A percentile compares a stretch with the other conserved stretches of the same genome.
Evolutionary conservation across 2,113 vertebrate genomes (phyloP).

Genomic region (Trogon melanurus): DNA sequence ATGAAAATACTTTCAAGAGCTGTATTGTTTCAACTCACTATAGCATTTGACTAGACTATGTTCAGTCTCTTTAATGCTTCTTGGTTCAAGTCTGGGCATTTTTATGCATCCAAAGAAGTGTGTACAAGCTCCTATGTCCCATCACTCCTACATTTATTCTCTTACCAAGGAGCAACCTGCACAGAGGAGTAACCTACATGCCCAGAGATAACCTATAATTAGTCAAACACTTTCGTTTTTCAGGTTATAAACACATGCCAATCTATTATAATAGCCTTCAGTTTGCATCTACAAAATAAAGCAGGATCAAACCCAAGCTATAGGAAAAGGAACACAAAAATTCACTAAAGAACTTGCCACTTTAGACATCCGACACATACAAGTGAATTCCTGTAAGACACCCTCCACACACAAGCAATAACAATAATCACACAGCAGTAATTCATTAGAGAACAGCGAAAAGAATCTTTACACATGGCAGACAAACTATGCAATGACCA

Average conservation of each 20-base stretch:
- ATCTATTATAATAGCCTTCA: not conserved
- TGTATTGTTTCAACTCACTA: not conserved
- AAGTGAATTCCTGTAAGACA: not conserved
- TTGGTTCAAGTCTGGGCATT: not conserved
- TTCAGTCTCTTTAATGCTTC: not conserved
- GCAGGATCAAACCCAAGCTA: not conserved
- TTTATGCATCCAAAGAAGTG: not conserved
- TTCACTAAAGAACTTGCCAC: not conserved
- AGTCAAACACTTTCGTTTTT: not conserved
- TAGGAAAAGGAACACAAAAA: not conserved
- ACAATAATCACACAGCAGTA: constrained; percentile 2
- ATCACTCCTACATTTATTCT: not conserved
- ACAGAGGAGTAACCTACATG: not conserved
- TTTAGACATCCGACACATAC: not conserved
- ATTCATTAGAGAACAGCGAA: constrained; percentile 18
- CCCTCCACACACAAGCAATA: not conserved
- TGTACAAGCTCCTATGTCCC: not conserved
- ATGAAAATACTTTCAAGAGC: not conserved
- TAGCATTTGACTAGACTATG: not conserved
- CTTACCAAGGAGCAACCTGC: no score
- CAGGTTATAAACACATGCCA: not conserved
- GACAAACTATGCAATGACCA: not conserved
- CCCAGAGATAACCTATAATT: not conserved
- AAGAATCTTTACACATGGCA: not conserved
- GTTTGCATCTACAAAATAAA: not conserved